Base-by-base conservation (phyloP, 2,113 vertebrate species). In the Alosa alosa region DNA sequence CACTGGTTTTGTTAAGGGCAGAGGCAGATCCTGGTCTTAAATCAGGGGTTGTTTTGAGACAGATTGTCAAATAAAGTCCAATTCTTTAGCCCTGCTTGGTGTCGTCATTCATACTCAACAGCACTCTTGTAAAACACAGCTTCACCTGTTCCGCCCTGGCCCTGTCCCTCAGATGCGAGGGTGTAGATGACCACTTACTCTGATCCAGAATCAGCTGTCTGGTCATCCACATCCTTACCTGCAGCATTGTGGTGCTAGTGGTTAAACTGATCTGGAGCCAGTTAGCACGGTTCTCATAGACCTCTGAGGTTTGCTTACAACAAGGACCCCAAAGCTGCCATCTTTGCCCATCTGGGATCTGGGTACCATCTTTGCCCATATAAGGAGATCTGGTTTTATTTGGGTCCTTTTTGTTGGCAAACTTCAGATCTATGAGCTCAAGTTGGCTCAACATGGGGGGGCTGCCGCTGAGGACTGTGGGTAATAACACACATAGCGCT, bases 11-110 rank as follows among this genome's bases (percentile, higher is more conserved):
- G 31, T 36, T 39, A 4, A 39, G 13, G 72, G 31, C 13, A 13
- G 72, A 10, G 7, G 31, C 7, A 3, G 64, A 1, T 68, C 7
- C 64, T 68, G 64, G 64, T 68, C 8, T 64, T 64, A 36, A 1
- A 13, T 36, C 25, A 3, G 64, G 36, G 11, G 10, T 39, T 36
- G 10, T 39, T 17, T 78, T 2, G 31, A 15, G 31, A 39, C 31
- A 39, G 72, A 39, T n/a, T 78, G 72, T 36, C 13, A 4, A 78
- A 78, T 78, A 78, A 78, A 78, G 72, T 78, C 72, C 72, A 39
- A 78, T 11, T 39, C 36, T 39, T 36, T 4, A 36, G 13, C 31
- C 64, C 39, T 78, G 72, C 72, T 17, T 41, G 11, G 36, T 39
- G 31, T 39, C 72, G 15, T 78, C 72, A 39, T 78, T 78, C 13